phyloP scores from a whole-genome alignment of 2,113 vertebrate genomes.

The Heterocephalus glaber region DNA sequence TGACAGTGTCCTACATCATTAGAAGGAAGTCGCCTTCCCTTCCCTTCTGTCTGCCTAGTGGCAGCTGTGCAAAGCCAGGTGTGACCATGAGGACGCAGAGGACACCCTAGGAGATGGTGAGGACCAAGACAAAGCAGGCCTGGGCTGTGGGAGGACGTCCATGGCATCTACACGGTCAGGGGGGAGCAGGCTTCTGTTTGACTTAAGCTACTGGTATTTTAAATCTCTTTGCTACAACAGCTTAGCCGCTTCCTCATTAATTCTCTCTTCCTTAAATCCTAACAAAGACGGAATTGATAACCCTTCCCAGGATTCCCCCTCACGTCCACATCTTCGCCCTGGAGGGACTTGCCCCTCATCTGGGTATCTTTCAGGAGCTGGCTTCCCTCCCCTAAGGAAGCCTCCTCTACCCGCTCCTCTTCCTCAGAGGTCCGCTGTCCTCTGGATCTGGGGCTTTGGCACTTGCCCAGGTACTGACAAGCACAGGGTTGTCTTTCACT shows the following conservation, averaged over 20 bases:
- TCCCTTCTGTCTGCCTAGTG: no score
- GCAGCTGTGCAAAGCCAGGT: background rate
- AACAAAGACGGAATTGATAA: background rate
- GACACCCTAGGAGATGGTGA: background rate
- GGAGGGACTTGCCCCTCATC: accelerated
- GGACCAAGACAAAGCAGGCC: background rate
- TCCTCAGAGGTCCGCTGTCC: background rate
- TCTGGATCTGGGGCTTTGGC: background rate
- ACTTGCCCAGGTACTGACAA: background rate
- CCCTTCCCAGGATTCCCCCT: background rate
- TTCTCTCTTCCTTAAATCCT: background rate
- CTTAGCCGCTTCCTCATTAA: background rate
- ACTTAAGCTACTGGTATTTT: background rate
- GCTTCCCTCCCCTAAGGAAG: background rate
- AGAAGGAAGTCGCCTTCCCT: background rate
- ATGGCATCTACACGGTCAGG: background rate
- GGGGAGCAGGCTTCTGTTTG: background rate
- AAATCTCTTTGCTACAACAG: background rate
- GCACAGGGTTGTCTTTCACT: background rate
- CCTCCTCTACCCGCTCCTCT: background rate
- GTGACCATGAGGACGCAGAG: background rate
- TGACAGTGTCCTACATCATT: no score
- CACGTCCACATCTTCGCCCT: background rate
- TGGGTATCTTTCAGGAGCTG: background rate
- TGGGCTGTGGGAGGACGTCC: background rate